Base-by-base conservation (phyloP, 2,888 invertebrate species). In the Drosophila basisetae region DNA sequence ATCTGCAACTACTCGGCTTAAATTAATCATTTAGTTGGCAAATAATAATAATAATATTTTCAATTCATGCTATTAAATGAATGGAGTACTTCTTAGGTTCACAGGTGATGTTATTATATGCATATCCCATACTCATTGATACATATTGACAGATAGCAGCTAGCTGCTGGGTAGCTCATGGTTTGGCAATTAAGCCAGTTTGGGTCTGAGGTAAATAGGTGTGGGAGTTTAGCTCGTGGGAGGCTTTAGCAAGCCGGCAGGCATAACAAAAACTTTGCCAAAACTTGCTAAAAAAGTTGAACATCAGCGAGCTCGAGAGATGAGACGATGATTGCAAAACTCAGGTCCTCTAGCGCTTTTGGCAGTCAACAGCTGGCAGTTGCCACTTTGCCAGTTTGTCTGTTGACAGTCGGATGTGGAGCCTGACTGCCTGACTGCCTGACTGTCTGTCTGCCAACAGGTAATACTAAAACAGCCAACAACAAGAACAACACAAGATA, bases 191-290 rank as follows among this genome's bases (percentile, higher is more conserved):
- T 18, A 5, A n/a, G 11, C 22, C 22, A 16, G 5, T 49, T 2
- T 30, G 10, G n/a, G 16, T 13, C n/a, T 5, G 37, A 10, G 13
- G 49, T 1, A 3, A 43, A 41, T 3, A 47, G 33, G 47, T 41
- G 25, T 39, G 31, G n/a, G n/a, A 41, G 39, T 13, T 18, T 30
- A 22, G 30, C 56, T 31, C n/a, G 55, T 25, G 55, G 37, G 35
- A 56, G 64, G 52, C 43, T 28, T 60, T 47, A 54, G 70, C 54
- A 13, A 52, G 76, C 76, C 76, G 53, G 62, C 69, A 85, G 83
- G 82, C 80, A 82, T 79, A 75, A 80, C 81, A 80, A 73, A 78
- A 86, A 86, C 90, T 79, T 86, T 68, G 81, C 83, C 89, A 71
- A 86, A 84, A 84, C 68, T 73, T 84, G 70, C 68, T 67, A 28